These are phyloP conservation scores for Aspidiotus rigidus DNA, from an alignment of 2,888 invertebrate genomes.

Conservation along the genomic window DNA sequence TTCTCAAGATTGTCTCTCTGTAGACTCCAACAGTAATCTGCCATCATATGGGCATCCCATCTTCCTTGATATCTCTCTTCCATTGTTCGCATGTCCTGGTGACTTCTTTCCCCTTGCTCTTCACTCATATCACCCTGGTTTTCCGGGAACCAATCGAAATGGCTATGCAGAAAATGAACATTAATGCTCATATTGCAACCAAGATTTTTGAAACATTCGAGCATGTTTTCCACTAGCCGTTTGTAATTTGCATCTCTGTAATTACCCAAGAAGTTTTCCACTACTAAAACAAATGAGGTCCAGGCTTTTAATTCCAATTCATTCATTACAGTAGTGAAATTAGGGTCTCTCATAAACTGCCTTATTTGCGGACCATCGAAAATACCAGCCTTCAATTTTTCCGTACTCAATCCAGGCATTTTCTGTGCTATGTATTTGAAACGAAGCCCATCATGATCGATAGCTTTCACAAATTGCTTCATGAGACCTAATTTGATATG, in stretches of 20 bases:
- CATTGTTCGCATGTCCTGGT: conserved; percentile 1
- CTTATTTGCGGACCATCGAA: conserved; percentile 38
- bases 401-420: conserved; percentile 35
- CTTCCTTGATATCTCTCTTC: conserved; percentile 10
- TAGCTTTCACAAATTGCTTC: conserved; percentile 39
- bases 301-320: conserved; percentile 36
- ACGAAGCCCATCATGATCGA: conserved; percentile 36
- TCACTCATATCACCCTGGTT: conserved; percentile 42
- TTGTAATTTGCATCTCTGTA: conserved; percentile 34
- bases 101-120: conserved; percentile 42
- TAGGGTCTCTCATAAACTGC: conserved; percentile 36
- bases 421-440: conserved; percentile 36
- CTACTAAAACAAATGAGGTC: conserved; percentile 34
- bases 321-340: conserved; percentile 37
- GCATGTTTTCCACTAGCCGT: conserved; percentile 34
- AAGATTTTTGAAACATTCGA: conserved; percentile 33
- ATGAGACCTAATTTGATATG: conserved; percentile 40
- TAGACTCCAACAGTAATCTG: conserved; percentile 10
- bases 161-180: conserved; percentile 41
- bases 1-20: neutral
- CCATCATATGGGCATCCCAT: conserved; percentile 8
- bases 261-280: conserved; percentile 33
- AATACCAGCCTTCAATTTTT: conserved; percentile 38
- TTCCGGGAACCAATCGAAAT: conserved; percentile 42
- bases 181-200: conserved; percentile 42